Base-by-base conservation (phyloP, 2,797 vertebrate species). In the Manis javanica region DNA sequence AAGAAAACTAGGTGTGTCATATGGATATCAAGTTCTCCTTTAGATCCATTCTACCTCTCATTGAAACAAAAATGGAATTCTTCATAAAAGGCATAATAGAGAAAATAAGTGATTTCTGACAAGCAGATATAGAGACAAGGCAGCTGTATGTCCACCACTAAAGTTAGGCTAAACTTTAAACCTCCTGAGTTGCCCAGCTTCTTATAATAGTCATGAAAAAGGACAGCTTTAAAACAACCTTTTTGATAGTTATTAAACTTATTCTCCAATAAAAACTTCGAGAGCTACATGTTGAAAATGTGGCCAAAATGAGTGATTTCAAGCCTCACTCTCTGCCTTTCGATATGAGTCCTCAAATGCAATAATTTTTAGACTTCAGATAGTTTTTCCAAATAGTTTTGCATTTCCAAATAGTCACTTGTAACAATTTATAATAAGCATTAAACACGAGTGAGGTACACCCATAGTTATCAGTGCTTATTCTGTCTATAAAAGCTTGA, bases 381-480 rank as follows among this genome's bases (percentile, higher is more conserved):
- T 4, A 7, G 42, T 66, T 53, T 71, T 91, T 72, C 57, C 51
- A 81, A 81, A 57, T 37, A 63, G 59, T 23, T 29, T 83, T 39
- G 92, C 57, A 39, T 84, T 94, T 91, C 61, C 71, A 77, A 91
- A 95, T n/a, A 79, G 69, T 26, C 24, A 7, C 55, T 64, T 74
- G 26, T 34, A 92, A n/a, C 6, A 57, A 21, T 82, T 64, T 37
- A 64, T 13, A 37, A 46, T 39, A 23, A 74, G 61, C 42, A 68
- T 72, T 81, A 72, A 84, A 24, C 37, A 15, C 7, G n/a, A 94
- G 24, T 42, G 23, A 92, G 57, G 79, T 29, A 19, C 26, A 57
- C 2, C 42, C 16, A 6, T 7, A 19, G 51, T 5, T 37, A 18
- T 74, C n/a, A 21, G 46, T 16, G 14, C 6, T 89, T 49, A 46